These are phyloP conservation scores for Artemia sp. DNA, from an alignment of 2,888 invertebrate genomes.

Conservation along the genomic window DNA sequence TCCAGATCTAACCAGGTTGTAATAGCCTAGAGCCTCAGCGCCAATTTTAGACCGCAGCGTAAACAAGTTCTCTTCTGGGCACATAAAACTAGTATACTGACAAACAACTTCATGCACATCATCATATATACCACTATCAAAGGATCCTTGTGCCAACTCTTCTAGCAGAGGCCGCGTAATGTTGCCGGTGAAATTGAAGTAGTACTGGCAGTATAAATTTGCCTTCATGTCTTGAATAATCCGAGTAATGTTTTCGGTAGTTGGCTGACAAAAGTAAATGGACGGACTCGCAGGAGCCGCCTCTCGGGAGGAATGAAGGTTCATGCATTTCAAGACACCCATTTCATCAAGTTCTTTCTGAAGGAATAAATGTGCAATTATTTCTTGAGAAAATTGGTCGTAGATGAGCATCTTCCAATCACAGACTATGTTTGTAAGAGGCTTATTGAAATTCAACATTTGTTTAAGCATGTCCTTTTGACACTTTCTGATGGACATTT, in stretches of 20 bases:
- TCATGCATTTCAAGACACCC: slow-evolving; percentile 77
- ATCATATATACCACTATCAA: slow-evolving; percentile 31
- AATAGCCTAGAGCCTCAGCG: slow-evolving; percentile 31
- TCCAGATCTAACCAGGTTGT: slow-evolving; percentile 70
- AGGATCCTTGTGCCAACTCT: slow-evolving; percentile 77
- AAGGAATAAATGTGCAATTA: slow-evolving; percentile 88
- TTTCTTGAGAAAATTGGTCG: slow-evolving; percentile 90
- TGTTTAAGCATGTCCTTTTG: slow-evolving; percentile 66
- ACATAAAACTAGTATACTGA: slow-evolving; percentile 96
- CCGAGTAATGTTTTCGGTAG: slow-evolving; percentile 83
- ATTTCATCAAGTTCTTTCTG: slow-evolving; percentile 86
- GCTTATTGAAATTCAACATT: slow-evolving; percentile 83
- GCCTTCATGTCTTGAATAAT: slow-evolving; percentile 71
- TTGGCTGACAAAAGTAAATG: slow-evolving; percentile 90
- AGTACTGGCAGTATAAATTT: slow-evolving; percentile 81
- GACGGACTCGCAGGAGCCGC: slow-evolving; percentile 95
- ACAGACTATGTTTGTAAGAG: slow-evolving; percentile 53
- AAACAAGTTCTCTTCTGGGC: slow-evolving; percentile 93
- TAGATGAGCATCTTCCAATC: slow-evolving; percentile 93
- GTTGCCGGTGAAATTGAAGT: slow-evolving; percentile 90
- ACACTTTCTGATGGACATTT: too few species aligned
- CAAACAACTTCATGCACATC: slow-evolving; percentile 54
- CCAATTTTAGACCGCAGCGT: slow-evolving; percentile 79
- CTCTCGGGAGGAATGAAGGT: slow-evolving; percentile 54
- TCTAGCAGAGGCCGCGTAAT: slow-evolving; percentile 84